Base-by-base conservation (phyloP, 2,888 invertebrate genomes). In the Caenorhabditis sp. region DNA sequence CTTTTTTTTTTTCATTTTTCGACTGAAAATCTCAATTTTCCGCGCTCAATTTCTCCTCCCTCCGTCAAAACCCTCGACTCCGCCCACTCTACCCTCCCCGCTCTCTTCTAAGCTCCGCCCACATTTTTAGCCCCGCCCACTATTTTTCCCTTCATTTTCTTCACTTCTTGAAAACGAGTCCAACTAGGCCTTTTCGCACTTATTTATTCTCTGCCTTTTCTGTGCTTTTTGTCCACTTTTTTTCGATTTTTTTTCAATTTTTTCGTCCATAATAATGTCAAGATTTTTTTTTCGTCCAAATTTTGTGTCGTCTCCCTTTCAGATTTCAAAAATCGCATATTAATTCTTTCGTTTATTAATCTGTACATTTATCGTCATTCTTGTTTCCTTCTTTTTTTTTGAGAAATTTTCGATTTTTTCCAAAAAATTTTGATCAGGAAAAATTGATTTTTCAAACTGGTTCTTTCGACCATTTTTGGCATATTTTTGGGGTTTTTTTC, bases 121-220 rank as follows among this genome's bases (percentile, higher is more conserved):
- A 10, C 38, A 10, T 6, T 38, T 10, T 38, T 10, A 38, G 38
- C 38, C 12, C 38, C 38, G 38, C 38, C 38, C 38, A 38, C 38
- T 38, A 6, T 14, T 51, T 28, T n/a, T n/a, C n/a, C n/a, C 51
- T 26, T 22, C 35, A 31, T 35, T 51, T 49, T n/a, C 7, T 19
- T 59, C 58, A 26, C 54, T 24, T 12, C 35, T 12, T 22, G 2
- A 41, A 70, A 70, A 70, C 72, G 73, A 63, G 73, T 74, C 63
- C 6, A 63, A 63, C 14, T 68, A 76, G 58, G 44, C 66, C 68
- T 68, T 76, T 38, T 26, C n/a, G 26, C 72, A 47, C 47, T 59
- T 59, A 49, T 59, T 59, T 68, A 6, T 51, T 24, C 47, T n/a
- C n/a, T n/a, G n/a, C n/a, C n/a, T 35, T 2, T 51, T 51, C 14